These are phyloP conservation scores for Pocillopora verrucosa DNA, from an alignment of 64 coral and sea anemone genomes.

Conservation along the genomic window DNA sequence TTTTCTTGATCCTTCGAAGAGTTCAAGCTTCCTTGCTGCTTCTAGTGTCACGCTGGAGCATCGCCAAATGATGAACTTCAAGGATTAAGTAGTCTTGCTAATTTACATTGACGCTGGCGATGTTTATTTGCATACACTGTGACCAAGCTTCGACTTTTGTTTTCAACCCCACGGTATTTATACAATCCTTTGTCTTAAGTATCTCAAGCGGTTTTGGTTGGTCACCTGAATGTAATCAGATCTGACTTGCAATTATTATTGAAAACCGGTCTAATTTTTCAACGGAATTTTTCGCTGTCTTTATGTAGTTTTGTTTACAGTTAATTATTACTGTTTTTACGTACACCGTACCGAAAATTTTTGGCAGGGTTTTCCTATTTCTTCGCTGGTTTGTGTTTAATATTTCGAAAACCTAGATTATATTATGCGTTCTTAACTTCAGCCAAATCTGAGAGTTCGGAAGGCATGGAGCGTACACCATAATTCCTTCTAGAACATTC, in stretches of 20 bases:
- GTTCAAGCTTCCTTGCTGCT: neutral
- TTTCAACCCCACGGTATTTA: slow-evolving; percentile 10
- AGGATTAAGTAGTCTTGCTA: neutral
- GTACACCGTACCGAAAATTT: neutral
- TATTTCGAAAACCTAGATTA: neutral
- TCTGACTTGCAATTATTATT: neutral
- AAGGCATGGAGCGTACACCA: no score
- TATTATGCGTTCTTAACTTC: neutral
- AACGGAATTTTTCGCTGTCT: neutral
- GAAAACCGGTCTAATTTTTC: neutral
- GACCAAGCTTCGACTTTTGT: neutral
- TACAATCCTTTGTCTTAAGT: neutral
- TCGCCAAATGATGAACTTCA: neutral
- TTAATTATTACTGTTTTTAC: neutral
- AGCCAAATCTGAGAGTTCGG: neutral
- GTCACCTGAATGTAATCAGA: neutral
- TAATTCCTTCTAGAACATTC: no score
- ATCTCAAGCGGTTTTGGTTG: neutral
- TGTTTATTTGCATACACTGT: slow-evolving; percentile 15
- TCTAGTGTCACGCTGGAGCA: neutral
- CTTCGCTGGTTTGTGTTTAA: neutral
- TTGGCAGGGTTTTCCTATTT: neutral
- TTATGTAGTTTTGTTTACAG: neutral
- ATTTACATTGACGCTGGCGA: slow-evolving; percentile 9
- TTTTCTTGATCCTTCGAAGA: neutral